phyloP scores from a whole-genome alignment of 2,113 vertebrate species.

The Sialia sialis region DNA sequence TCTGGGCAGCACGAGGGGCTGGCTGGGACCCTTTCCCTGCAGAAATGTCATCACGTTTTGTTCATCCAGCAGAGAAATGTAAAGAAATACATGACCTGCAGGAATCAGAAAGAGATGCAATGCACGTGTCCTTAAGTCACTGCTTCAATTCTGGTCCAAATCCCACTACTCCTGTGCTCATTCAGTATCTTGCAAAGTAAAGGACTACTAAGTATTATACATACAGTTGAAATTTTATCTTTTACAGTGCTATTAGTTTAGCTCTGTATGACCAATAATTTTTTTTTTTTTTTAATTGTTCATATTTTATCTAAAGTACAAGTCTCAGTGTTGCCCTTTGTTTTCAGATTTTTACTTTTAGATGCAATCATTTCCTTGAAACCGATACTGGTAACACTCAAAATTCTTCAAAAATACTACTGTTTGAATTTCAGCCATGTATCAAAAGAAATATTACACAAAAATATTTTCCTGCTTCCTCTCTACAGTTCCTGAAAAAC shows the following conservation, averaged over 20 bases:
- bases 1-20: rapidly evolving
- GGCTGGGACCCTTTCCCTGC: background rate
- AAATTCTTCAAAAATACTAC: constrained; percentile 60
- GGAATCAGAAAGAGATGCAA: background rate
- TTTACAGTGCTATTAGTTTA: background rate
- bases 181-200: background rate
- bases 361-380: background rate
- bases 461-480: constrained; percentile 33
- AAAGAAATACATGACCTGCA: background rate
- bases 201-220: background rate
- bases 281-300: background rate
- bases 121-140: rapidly evolving
- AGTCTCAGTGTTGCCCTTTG: background rate
- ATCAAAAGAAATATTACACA: constrained; percentile 55
- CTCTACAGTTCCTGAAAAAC: constrained; percentile 23
- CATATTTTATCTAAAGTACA: background rate
- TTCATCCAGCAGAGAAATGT: background rate
- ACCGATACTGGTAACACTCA: background rate
- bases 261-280: background rate
- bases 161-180: background rate
- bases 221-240: background rate
- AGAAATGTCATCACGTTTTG: rapidly evolving
- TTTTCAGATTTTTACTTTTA: background rate
- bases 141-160: background rate
- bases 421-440: constrained; percentile 55